A percentile compares a stretch with the other conserved stretches of the same genome.
These are phyloP conservation scores for Drosophila guanche DNA, from an alignment of 1,140 invertebrate genomes.

Conservation along the genomic window DNA sequence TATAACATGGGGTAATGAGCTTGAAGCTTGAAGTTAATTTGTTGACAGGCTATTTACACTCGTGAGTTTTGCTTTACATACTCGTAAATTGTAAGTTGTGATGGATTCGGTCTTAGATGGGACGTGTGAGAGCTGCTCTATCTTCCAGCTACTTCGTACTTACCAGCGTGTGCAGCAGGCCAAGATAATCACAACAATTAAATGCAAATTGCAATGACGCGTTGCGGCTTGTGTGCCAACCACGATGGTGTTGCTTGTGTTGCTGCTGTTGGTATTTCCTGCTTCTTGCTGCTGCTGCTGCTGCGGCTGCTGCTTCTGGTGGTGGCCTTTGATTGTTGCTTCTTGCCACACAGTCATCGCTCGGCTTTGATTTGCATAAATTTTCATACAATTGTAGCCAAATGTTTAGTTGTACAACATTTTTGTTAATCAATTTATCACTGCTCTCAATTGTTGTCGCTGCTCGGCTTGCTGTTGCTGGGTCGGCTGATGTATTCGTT, in stretches of 20 bases:
- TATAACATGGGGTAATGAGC: conserved; percentile 48
- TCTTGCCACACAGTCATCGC: conserved; percentile 70
- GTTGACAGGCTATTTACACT: conserved; percentile 73
- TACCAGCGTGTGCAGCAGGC: conserved; percentile 81
- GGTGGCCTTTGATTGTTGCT: conserved; percentile 55
- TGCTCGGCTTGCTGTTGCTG: conserved; percentile 32
- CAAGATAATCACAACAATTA: conserved; percentile 83
- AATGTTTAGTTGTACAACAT: conserved; percentile 69
- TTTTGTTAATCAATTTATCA: conserved; percentile 58
- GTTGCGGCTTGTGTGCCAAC: conserved; percentile 52
- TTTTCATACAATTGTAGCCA: conserved; percentile 71
- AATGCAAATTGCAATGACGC: conserved; percentile 79
- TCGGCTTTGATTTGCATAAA: conserved; percentile 75
- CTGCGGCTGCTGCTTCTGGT: conserved; percentile 45
- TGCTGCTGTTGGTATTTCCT: conserved; percentile 32
- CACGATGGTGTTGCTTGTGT: conserved; percentile 32
- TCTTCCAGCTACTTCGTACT: conserved; percentile 44
- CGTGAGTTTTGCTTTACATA: conserved; percentile 66
- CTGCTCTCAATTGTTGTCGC: conserved; percentile 26
- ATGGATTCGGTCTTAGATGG: conserved; percentile 53
- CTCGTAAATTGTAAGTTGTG: conserved; percentile 55
- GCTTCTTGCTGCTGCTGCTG: conserved; percentile 34
- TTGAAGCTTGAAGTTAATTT: conserved; percentile 65
- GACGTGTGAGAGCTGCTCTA: conserved; percentile 9
- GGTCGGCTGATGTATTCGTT: conserved; percentile 44